These are phyloP conservation scores for Ephydatia muelleri DNA, from an alignment of 37 sponge, comb jelly and placozoan species.

Conservation along the genomic window DNA sequence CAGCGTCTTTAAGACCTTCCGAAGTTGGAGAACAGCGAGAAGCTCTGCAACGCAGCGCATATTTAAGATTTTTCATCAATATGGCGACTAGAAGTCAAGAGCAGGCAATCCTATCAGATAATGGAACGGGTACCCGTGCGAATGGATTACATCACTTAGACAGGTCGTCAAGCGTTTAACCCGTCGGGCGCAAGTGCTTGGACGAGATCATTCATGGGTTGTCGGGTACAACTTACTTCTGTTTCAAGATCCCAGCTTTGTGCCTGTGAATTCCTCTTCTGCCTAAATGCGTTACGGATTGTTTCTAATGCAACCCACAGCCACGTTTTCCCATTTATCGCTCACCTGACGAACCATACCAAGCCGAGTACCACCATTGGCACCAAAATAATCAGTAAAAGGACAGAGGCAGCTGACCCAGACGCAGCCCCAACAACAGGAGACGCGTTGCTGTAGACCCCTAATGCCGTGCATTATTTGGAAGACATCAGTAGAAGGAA, in stretches of 20 bases:
- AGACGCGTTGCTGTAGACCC: too few relatives aligned
- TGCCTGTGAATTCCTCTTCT: not conserved
- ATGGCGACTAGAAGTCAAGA: too few relatives aligned
- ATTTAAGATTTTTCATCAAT: too few relatives aligned
- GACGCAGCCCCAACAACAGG: not conserved
- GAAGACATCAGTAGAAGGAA: not conserved
- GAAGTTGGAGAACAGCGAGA: too few relatives aligned
- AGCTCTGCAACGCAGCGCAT: too few relatives aligned
- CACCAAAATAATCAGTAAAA: not conserved
- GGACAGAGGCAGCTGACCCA: not conserved
- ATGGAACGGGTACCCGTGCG: too few relatives aligned
- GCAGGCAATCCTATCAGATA: too few relatives aligned
- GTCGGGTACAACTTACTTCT: not conserved
- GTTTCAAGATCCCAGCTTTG: not conserved
- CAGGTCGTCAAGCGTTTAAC: too few relatives aligned
- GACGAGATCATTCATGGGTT: too few relatives aligned
- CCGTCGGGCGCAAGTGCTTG: too few relatives aligned
- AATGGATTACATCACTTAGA: too few relatives aligned
- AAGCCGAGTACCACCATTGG: not conserved
- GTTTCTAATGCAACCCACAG: not conserved
- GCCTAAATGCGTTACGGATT: not conserved
- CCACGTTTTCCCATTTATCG: not conserved
- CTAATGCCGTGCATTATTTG: not conserved
- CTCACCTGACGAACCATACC: not conserved
- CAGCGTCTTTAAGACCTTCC: too few relatives aligned